A percentile compares a stretch with the other conserved stretches of the same genome.
Conservation (phyloP, 2,113 vertebrate genomes). For the Andinoacara biseriatus region DNA sequence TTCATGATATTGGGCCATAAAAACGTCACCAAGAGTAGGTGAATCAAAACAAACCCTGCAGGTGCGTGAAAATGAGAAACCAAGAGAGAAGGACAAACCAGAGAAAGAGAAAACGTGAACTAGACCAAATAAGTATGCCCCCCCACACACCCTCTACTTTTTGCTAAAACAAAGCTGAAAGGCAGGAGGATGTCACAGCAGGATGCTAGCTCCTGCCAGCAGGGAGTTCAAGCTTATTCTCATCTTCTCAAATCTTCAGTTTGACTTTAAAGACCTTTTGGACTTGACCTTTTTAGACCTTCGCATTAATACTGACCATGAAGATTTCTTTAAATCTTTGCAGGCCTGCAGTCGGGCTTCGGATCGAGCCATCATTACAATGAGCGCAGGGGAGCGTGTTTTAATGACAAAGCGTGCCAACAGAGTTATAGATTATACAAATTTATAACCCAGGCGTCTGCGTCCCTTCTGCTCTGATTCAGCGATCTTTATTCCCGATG, state of each 20-base stretch:
- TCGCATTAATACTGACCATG: constrained; percentile 32
- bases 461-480: constrained; percentile 24
- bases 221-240: not conserved
- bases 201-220: not conserved
- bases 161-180: constrained; percentile 1
- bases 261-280: constrained; percentile 25
- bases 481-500: constrained; percentile 43
- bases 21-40: not conserved
- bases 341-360: constrained; percentile 21
- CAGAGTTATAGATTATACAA: constrained; percentile 55
- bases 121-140: not conserved
- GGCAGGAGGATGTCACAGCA: not conserved
- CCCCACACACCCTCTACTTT: no score
- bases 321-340: constrained; percentile 18
- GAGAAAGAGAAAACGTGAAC: not conserved
- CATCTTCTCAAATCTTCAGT: not conserved
- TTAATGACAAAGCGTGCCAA: constrained; percentile 46
- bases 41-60: not conserved
- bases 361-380: constrained; percentile 36
- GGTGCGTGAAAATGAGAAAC: not conserved
- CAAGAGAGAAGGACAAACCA: not conserved
- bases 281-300: constrained; percentile 13
- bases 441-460: constrained; percentile 59
- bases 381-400: constrained; percentile 30
- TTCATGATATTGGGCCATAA: not conserved